phyloP scores from a whole-genome alignment of 2,888 invertebrate genomes.

The Sipha maydis region DNA sequence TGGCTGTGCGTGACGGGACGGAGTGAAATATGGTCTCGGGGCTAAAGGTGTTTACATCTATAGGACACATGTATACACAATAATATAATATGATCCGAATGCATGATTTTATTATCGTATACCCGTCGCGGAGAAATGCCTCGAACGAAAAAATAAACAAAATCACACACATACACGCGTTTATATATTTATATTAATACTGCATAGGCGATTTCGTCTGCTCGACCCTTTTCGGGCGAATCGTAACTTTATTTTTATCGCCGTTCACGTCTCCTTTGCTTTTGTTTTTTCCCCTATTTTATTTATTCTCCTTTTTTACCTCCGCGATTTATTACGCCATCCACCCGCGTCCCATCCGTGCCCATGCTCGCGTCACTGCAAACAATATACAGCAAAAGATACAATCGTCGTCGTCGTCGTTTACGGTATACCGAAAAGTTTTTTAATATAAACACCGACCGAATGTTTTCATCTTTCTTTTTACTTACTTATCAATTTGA shows the following conservation, averaged over 20 bases:
- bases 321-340: background rate
- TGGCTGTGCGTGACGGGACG: background rate
- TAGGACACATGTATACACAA: background rate
- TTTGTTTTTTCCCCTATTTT: background rate
- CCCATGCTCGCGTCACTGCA: background rate
- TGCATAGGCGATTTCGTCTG: constrained; percentile 15
- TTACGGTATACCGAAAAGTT: constrained; percentile 46
- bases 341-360: background rate
- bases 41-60: background rate
- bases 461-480: constrained; percentile 29
- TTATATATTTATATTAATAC: constrained; percentile 39
- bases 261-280: constrained; percentile 17
- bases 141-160: background rate
- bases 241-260: constrained; percentile 47
- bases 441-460: constrained; percentile 55
- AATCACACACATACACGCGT: background rate
- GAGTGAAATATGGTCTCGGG: background rate
- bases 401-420: constrained; percentile 50
- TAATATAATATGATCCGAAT: background rate
- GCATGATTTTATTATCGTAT: background rate
- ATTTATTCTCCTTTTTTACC: background rate
- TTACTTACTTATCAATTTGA: constrained; percentile 52
- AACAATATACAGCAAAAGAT: background rate
- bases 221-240: constrained; percentile 18
- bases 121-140: background rate